Percentiles rank a stretch among this genome's conserved stretches.
Conservation (phyloP, 2,113 vertebrate genomes). For the Stigmatopora argus region DNA sequence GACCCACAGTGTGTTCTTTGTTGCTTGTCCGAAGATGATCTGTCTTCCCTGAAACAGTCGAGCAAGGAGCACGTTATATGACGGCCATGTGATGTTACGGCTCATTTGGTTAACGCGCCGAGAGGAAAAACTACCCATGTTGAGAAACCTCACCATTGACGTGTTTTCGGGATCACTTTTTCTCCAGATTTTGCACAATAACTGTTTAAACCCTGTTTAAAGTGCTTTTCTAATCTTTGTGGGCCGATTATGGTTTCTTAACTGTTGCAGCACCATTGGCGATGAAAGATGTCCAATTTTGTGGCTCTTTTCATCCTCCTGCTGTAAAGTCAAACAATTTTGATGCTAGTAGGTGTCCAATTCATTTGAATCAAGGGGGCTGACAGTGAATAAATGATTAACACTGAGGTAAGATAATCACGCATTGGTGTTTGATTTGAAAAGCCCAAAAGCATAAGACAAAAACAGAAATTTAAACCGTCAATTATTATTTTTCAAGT, state of each 20-base stretch:
- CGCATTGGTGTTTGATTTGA: background rate
- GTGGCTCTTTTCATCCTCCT: too few species aligned
- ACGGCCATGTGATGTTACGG: constrained; percentile 72
- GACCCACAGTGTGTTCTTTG: constrained; percentile 67
- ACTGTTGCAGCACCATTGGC: too few species aligned
- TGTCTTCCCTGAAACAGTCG: constrained; percentile 60
- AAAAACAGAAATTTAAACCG: background rate
- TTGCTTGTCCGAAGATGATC: constrained; percentile 57
- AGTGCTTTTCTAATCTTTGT: background rate
- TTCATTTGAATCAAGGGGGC: too few species aligned
- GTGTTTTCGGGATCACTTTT: background rate
- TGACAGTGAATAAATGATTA: too few species aligned
- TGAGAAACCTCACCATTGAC: background rate
- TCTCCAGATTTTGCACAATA: background rate
- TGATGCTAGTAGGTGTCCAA: too few species aligned
- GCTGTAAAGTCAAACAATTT: too few species aligned
- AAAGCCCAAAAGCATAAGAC: background rate
- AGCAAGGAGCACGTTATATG: constrained; percentile 67
- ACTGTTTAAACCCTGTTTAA: background rate
- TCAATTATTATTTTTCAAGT: too few species aligned
- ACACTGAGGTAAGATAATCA: background rate
- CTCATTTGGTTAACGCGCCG: constrained; percentile 68
- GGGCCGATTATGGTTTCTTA: too few species aligned
- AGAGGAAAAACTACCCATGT: constrained; percentile 28
- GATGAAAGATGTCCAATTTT: too few species aligned